Percentiles rank a stretch among this genome's conserved stretches.
phyloP scores from a whole-genome alignment of 2,113 vertebrate species.

The Chaetura pelagica region DNA sequence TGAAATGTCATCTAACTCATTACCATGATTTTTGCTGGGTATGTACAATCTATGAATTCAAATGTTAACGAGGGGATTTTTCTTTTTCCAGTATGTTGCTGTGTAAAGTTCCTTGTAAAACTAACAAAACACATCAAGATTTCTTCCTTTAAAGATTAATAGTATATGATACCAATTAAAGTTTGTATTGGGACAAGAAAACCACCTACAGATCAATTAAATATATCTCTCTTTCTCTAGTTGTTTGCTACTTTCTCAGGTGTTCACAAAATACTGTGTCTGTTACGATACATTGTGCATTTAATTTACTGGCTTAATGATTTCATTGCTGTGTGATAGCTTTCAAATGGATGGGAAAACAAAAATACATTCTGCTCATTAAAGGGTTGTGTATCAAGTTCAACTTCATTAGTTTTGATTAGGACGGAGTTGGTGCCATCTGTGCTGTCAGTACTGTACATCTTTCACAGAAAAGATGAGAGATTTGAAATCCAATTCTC shows the following conservation, averaged over 20 bases:
- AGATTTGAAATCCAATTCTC: conserved; percentile 1
- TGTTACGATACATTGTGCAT: not conserved
- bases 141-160: not conserved
- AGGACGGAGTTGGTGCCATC: conserved; percentile 35
- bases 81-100: not conserved
- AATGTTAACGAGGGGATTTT: not conserved
- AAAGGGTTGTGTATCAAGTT: conserved; percentile 48
- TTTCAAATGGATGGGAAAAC: conserved; percentile 35
- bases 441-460: conserved; percentile 8
- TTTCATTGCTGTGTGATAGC: not conserved
- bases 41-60: conserved; percentile 3
- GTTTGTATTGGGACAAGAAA: not conserved
- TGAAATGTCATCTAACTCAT: conserved; percentile 16
- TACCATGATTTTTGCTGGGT: not conserved
- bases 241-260: not conserved
- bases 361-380: conserved; percentile 50
- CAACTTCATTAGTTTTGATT: conserved; percentile 71
- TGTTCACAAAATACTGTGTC: not conserved
- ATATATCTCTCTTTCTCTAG: not conserved
- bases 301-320: not conserved
- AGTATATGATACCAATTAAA: not conserved
- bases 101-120: conserved; percentile 1
- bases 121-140: not conserved
- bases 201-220: not conserved
- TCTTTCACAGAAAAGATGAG: conserved; percentile 10